phyloP scores from a whole-genome alignment of 2,113 vertebrate genomes.

The Nothoprocta perdicaria region DNA sequence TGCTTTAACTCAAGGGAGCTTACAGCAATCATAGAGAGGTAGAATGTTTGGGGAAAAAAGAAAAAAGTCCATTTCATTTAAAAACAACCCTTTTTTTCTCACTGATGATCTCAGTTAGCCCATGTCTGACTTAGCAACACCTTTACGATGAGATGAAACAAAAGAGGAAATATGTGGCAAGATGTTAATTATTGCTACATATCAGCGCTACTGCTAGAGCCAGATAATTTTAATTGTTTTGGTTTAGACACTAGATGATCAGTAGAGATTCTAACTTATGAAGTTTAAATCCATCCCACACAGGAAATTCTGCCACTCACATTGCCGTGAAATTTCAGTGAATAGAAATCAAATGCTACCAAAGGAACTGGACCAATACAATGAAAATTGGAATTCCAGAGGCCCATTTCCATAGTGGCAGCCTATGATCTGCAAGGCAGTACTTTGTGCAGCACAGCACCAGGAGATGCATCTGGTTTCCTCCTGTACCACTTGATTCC shows the following conservation, averaged over 20 bases:
- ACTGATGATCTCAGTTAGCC: background rate
- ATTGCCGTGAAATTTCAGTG: background rate
- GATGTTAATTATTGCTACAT: background rate
- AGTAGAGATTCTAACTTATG: background rate
- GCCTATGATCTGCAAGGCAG: background rate
- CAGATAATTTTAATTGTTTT: background rate
- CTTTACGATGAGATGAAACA: background rate
- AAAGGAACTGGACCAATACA: background rate
- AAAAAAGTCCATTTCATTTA: background rate
- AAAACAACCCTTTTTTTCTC: background rate
- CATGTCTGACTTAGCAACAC: background rate
- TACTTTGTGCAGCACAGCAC: background rate
- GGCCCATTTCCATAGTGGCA: background rate
- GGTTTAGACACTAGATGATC: background rate
- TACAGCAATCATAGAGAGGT: background rate
- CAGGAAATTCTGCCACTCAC: background rate
- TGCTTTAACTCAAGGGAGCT: background rate
- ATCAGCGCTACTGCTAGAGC: background rate
- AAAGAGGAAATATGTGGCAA: background rate
- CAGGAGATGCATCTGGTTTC: background rate
- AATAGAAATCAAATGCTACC: background rate
- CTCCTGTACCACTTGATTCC: background rate
- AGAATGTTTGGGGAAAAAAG: background rate
- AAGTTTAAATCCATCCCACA: background rate
- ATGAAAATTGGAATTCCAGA: background rate